Evolutionary conservation across 1,140 invertebrate genomes (phyloP).

Genomic region (Eciton burchellii): DNA sequence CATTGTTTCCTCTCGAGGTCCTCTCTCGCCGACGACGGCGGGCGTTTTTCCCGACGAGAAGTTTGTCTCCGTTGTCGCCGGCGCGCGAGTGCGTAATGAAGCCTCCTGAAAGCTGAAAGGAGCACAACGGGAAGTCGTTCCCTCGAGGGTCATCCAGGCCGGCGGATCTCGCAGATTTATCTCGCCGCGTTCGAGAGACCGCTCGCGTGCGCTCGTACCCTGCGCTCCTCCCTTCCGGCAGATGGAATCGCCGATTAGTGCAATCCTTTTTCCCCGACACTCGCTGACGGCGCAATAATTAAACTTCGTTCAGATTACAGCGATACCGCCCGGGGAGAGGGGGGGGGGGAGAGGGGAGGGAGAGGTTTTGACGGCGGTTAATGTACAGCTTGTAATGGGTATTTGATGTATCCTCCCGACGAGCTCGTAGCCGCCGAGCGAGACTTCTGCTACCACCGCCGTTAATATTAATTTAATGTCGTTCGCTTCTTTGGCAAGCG

Average conservation of each 20-base stretch:
- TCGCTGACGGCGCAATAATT: slow-evolving; percentile 67
- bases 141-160: slow-evolving; percentile 40
- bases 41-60: not conserved
- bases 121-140: slow-evolving; percentile 43
- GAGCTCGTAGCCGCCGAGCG: not conserved
- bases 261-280: slow-evolving; percentile 39
- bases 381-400: slow-evolving; percentile 45
- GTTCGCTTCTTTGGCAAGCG: not conserved
- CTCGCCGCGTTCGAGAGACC: slow-evolving; percentile 15
- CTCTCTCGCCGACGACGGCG: not conserved
- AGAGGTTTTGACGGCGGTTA: slow-evolving; percentile 33
- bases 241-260: slow-evolving; percentile 65
- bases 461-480: slow-evolving; percentile 47
- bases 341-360: too few species aligned
- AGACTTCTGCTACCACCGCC: not conserved
- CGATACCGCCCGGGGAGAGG: not conserved
- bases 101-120: slow-evolving; percentile 21
- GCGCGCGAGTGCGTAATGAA: slow-evolving; percentile 47
- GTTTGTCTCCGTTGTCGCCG: not conserved
- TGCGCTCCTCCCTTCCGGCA: not conserved
- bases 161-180: slow-evolving; percentile 45
- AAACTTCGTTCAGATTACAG: slow-evolving; percentile 39
- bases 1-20: not conserved
- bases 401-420: slow-evolving; percentile 48
- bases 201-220: not conserved